phyloP scores from a whole-genome alignment of 2,113 vertebrate genomes.

The Sorex fumeus region DNA sequence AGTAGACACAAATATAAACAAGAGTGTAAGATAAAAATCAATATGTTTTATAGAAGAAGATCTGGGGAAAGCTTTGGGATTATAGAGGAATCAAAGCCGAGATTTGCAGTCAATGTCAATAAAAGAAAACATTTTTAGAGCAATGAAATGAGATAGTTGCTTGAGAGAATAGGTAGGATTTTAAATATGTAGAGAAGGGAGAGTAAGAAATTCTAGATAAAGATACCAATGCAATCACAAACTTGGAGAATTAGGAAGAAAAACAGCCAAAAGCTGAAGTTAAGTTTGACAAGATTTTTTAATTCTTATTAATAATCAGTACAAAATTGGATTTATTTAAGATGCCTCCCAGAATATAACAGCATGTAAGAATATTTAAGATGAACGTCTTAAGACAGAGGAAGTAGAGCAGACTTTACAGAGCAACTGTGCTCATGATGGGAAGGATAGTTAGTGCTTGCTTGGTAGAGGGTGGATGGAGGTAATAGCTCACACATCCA shows the following conservation, averaged over 20 bases:
- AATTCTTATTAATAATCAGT: neutral
- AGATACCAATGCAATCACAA: neutral
- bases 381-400: slow-evolving; percentile 41
- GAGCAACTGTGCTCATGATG: neutral
- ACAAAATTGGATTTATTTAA: slow-evolving; percentile 14
- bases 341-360: slow-evolving; percentile 3
- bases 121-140: neutral
- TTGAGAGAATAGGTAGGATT: neutral
- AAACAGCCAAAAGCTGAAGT: neutral
- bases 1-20: neutral
- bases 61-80: neutral
- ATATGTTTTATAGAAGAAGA: neutral
- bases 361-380: slow-evolving; percentile 42
- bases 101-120: neutral
- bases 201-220: neutral
- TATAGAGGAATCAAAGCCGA: neutral
- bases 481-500: neutral
- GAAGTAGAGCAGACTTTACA: neutral
- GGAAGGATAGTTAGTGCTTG: neutral
- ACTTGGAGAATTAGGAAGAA: neutral
- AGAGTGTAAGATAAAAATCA: neutral
- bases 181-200: neutral
- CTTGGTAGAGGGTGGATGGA: neutral
- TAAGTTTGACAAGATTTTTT: neutral
- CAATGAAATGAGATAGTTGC: neutral